These are phyloP conservation scores for Phataginus tricuspis DNA, from an alignment of 2,797 vertebrate species.

Conservation along the genomic window DNA sequence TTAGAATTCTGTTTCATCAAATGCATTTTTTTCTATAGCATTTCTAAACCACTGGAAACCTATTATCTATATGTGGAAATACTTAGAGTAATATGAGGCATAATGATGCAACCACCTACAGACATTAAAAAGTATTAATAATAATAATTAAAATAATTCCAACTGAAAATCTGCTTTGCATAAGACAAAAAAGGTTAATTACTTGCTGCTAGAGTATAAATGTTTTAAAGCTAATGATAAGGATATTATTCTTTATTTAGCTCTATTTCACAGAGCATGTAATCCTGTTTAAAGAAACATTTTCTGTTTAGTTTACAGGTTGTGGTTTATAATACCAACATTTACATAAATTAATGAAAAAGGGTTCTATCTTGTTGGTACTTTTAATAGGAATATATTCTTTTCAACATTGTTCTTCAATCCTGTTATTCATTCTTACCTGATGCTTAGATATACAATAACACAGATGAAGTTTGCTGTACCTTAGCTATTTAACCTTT, in stretches of 20 bases:
- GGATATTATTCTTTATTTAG: not conserved
- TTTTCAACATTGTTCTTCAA: not conserved
- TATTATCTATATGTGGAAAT: not conserved
- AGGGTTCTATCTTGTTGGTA: not conserved
- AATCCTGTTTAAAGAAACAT: not conserved
- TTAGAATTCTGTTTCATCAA: not conserved
- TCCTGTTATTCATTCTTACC: not conserved
- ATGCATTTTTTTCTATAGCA: not conserved
- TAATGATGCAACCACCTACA: not conserved
- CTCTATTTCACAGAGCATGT: not conserved
- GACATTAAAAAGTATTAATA: not conserved
- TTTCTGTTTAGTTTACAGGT: not conserved
- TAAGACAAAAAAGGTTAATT: constrained; percentile 13
- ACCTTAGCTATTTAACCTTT: not conserved
- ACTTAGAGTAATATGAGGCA: not conserved
- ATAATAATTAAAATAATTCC: constrained; percentile 45
- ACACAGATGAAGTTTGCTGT: not conserved
- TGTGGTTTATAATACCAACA: not conserved
- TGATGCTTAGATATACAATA: not conserved
- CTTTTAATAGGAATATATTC: not conserved
- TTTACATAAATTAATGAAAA: constrained; percentile 10
- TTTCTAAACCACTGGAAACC: not conserved
- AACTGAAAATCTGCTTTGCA: not conserved
- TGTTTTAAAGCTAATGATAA: constrained; percentile 36
- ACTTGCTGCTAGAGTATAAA: not conserved